A percentile compares a stretch with the other conserved stretches of the same genome.
Evolutionary conservation across 1,140 invertebrate species (phyloP).

Genomic region (Stegodyphus mimosarum): DNA sequence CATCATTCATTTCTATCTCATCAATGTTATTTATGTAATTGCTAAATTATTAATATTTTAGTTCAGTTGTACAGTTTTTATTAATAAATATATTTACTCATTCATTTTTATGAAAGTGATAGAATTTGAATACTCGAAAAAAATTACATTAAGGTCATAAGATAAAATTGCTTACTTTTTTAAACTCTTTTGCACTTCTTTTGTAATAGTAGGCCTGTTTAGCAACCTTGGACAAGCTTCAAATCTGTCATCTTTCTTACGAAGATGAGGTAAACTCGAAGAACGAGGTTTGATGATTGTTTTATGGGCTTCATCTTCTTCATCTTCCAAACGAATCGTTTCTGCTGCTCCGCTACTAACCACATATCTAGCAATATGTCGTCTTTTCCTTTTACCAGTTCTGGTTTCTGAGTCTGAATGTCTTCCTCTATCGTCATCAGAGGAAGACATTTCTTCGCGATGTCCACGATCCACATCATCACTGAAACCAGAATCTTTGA

Average conservation of each 20-base stretch:
- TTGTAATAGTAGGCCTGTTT: slow-evolving; percentile 46
- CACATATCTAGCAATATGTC: slow-evolving; percentile 14
- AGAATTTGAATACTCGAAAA: no score
- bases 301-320: slow-evolving; percentile 22
- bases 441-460: slow-evolving; percentile 2
- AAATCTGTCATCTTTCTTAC: slow-evolving; percentile 19
- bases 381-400: not conserved
- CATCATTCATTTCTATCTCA: no score
- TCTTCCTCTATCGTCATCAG: not conserved
- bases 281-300: slow-evolving; percentile 26
- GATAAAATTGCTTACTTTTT: slow-evolving; percentile 43
- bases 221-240: slow-evolving; percentile 38
- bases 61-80: no score
- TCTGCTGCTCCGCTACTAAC: slow-evolving; percentile 53
- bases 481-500: slow-evolving; percentile 61
- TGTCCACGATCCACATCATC: slow-evolving; percentile 45
- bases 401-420: not conserved
- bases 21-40: no score
- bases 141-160: not conserved
- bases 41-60: no score
- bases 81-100: no score
- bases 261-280: slow-evolving; percentile 43
- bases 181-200: slow-evolving; percentile 54
- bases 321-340: slow-evolving; percentile 38
- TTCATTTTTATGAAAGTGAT: no score